Evolutionary conservation across 2,888 invertebrate species (phyloP).

Genomic region (Heliconius charithonia): DNA sequence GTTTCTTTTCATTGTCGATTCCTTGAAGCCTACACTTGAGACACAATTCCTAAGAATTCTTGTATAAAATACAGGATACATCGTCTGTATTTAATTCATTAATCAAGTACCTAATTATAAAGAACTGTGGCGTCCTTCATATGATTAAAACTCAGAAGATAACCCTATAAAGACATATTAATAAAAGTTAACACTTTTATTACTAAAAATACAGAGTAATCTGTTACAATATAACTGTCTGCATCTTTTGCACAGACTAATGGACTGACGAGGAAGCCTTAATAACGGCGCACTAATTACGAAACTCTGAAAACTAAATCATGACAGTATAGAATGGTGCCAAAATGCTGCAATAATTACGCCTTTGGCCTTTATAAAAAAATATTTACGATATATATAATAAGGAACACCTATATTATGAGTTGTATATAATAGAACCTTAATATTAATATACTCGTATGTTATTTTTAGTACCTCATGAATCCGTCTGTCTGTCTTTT

Average conservation of each 20-base stretch:
- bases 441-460: too few relatives aligned
- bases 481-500: too few relatives aligned
- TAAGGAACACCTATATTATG: not conserved
- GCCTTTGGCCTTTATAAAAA: not conserved
- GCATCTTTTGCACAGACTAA: slow-evolving; percentile 12
- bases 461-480: too few relatives aligned
- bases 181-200: not conserved
- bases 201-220: not conserved
- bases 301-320: slow-evolving; percentile 15
- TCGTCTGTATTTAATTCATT: too few relatives aligned
- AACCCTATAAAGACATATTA: not conserved
- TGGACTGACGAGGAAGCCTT: slow-evolving; percentile 18
- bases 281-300: slow-evolving; percentile 21
- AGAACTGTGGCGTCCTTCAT: too few relatives aligned
- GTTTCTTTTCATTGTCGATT: too few relatives aligned
- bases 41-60: too few relatives aligned
- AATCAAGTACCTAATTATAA: too few relatives aligned
- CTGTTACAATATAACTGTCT: slow-evolving; percentile 4
- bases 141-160: not conserved
- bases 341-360: slow-evolving; percentile 4
- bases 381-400: not conserved
- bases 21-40: too few relatives aligned
- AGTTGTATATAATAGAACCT: too few relatives aligned
- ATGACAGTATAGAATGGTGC: slow-evolving; percentile 15
- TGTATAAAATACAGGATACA: too few relatives aligned